Conservation (phyloP, 2,888 invertebrate species). For the Liodrosophila aerea region DNA sequence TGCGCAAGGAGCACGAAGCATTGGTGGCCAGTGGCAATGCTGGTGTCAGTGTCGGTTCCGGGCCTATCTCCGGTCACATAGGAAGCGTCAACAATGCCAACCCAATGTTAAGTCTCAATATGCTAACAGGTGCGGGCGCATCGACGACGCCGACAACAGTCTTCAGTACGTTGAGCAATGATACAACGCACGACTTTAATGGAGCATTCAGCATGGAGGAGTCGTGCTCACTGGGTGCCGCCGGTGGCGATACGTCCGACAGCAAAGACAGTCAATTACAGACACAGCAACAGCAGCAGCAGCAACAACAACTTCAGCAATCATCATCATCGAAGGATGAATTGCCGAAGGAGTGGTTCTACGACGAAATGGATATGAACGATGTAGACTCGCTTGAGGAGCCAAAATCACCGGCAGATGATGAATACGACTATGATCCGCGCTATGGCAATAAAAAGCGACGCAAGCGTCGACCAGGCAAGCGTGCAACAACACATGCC, state of each 20-base stretch:
- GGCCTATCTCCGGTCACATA: too few species aligned
- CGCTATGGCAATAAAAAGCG: conserved; percentile 82
- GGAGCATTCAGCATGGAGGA: conserved; percentile 81
- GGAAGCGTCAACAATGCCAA: conserved; percentile 34
- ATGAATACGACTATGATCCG: conserved; percentile 94
- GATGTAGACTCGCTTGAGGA: conserved; percentile 96
- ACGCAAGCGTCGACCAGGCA: conserved; percentile 81
- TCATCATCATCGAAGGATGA: conserved; percentile 86
- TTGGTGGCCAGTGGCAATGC: conserved; percentile 62
- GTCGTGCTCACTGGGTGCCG: conserved; percentile 82
- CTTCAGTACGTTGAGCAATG: conserved; percentile 59
- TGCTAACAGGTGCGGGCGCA: conserved; percentile 59
- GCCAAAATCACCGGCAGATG: conserved; percentile 94
- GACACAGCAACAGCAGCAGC: conserved; percentile 88
- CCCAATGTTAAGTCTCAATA: conserved; percentile 59
- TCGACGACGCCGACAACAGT: conserved; percentile 60
- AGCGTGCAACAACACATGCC: conserved; percentile 67
- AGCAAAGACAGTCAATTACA: conserved; percentile 90
- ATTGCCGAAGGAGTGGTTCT: conserved; percentile 92
- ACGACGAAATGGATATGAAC: conserved; percentile 93
- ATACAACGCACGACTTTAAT: conserved; percentile 79
- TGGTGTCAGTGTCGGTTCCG: neutral
- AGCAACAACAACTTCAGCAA: conserved; percentile 86
- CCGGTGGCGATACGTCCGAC: conserved; percentile 84
- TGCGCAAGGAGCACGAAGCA: conserved; percentile 80